Conservation (phyloP, 2,113 vertebrate species). For the Chloropsis cyanopogon region DNA sequence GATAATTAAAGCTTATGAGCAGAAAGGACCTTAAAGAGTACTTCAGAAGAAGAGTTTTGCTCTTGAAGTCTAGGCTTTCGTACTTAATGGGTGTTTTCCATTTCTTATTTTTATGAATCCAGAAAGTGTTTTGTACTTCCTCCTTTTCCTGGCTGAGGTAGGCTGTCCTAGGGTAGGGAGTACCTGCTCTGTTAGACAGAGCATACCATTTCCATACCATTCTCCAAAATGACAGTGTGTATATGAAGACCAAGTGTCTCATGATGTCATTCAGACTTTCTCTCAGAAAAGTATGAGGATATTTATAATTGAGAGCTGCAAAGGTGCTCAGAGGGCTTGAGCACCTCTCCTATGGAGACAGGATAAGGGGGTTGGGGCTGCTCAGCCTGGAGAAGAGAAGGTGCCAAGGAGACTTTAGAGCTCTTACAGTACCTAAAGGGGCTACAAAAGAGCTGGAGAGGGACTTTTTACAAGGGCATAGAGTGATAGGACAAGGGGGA, state of each 20-base stretch:
- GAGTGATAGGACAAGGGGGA: background rate
- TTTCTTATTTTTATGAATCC: background rate
- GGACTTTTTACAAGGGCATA: background rate
- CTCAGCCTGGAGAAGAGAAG: background rate
- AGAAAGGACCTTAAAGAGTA: background rate
- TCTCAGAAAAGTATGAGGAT: background rate
- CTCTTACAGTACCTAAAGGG: background rate
- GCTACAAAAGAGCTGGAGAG: background rate
- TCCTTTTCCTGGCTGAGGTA: background rate
- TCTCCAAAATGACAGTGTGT: background rate
- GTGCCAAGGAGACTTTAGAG: background rate
- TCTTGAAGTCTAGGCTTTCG: background rate
- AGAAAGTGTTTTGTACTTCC: background rate
- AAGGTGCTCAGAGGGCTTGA: background rate
- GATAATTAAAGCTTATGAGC: background rate
- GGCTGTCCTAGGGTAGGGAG: background rate
- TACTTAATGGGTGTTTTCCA: background rate
- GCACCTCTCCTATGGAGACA: background rate
- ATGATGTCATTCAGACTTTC: background rate
- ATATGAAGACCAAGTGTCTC: background rate
- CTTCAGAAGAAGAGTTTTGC: background rate
- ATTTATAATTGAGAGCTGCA: background rate
- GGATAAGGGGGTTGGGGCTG: background rate
- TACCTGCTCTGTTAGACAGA: background rate
- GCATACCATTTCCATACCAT: background rate